Base-by-base conservation (phyloP, 1,140 invertebrate species). In the Acromyrmex echinatior region DNA sequence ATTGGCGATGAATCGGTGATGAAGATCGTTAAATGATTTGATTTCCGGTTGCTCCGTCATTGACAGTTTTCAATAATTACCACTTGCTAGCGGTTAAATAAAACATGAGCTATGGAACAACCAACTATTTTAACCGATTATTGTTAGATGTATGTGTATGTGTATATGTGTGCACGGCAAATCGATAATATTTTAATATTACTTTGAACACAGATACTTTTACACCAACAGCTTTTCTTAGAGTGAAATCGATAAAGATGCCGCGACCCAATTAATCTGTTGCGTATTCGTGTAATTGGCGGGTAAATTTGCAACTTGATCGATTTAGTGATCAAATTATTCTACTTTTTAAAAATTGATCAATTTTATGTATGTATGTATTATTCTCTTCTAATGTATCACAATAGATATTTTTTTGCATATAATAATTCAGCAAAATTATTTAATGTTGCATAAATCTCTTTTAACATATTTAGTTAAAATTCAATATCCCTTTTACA, bases 221-320 rank as follows among this genome's bases (percentile, higher is more conserved):
- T 25, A 25, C 25, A 25, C 3, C 35, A 31, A 18, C 56, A 21
- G 56, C 70, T 76, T 84, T 82, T 84, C 80, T 62, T 76, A 49
- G 35, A 39, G 14, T 21, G 10, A 21, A 84, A 84, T 84, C 70
- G 16, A 84, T 84, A 76, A 82, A 49, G 70, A 76, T 76, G 39
- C 56, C 56, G 14, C 56, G 70, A 84, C 70, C 80, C 14, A 84
- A 84, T 84, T 84, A 84, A 84, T 84, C 80, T 84, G 39, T 84
- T 84, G 68, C 80, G 56, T 62, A 12, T 49, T 74, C 18, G 25
- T 62, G 16, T 84, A 84, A 76, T 84, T 76, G 80, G 25, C 39
- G n/a, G 14, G 10, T 82, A 74, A 82, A 82, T 84, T 84, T 62
- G 9, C 25, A 3, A 62, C 25, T 18, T 12, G 62, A 84, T 62